Base-by-base conservation (phyloP, 2,888 invertebrate genomes). In the Harpalus rubripes region DNA sequence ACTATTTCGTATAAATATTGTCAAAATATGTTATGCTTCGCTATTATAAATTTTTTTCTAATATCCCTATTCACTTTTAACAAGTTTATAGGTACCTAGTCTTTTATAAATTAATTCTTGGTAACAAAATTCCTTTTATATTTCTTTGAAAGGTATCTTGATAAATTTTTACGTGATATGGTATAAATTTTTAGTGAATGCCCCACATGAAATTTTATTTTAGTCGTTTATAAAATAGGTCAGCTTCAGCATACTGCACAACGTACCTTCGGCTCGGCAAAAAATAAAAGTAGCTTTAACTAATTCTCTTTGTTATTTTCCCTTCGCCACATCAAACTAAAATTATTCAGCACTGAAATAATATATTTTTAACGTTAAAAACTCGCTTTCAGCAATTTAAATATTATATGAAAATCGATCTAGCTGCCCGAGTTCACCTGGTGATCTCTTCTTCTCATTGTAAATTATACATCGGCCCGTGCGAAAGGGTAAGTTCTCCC, bases 371-470 rank as follows among this genome's bases (percentile, higher is more conserved):
- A 26, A 68, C 39, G 12, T 26, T 39, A 32, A 68, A 68, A 68
- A 68, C 68, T 39, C 12, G 68, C 39, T 68, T 68, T 68, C 68
- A 68, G 32, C 32, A 68, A 68, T 39, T 68, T 68, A 68, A 68
- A 74, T 74, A 74, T 44, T 74, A 18, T 74, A 74, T 74, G 18
- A 74, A 74, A 74, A 74, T 74, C 72, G 72, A 74, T 74, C 44
- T 41, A 10, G 12, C 18, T 74, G 8, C 18, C 72, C n/a, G 32
- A 68, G 68, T 39, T 68, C 68, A 68, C 44, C 44, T 44, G 41
- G 41, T 15, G 72, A 74, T 44, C 68, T 68, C 68, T 26, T 41
- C 68, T 44, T 7, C 41, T 8, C 7, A 8, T 8, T 58, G 58
- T 78, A 78, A 78, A 78, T 78, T 78, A 78, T 78, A 56, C 58